Conservation (phyloP, 2,113 vertebrate genomes). For the Gavia stellata region DNA sequence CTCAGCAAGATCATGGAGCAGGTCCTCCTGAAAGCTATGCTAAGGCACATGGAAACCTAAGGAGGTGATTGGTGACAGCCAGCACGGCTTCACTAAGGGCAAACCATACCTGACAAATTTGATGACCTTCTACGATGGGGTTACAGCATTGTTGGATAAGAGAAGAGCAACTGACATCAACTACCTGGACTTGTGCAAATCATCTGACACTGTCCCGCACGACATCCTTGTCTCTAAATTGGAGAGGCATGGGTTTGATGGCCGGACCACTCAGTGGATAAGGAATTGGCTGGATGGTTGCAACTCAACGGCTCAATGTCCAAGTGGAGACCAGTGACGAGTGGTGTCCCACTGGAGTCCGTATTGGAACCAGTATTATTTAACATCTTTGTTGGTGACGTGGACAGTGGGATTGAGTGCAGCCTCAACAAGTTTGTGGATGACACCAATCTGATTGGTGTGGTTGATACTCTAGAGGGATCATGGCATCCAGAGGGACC, state of each 20-base stretch:
- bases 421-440: neutral
- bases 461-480: neutral
- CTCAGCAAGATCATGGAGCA: neutral
- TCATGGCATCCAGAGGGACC: neutral
- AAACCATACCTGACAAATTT: neutral
- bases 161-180: neutral
- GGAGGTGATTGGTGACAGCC: neutral
- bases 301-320: neutral
- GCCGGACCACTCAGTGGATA: neutral
- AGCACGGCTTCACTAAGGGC: neutral
- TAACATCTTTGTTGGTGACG: neutral
- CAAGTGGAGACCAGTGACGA: neutral
- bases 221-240: neutral
- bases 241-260: neutral
- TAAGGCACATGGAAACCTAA: neutral
- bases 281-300: neutral
- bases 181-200: neutral
- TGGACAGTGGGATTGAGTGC: neutral
- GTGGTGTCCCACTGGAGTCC: neutral
- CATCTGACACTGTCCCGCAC: neutral
- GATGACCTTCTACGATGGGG: neutral
- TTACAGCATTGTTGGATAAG: neutral
- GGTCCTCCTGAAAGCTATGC: neutral
- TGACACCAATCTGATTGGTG: neutral
- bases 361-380: neutral